Base-by-base conservation (phyloP, 2,113 vertebrate species). In the Dissostichus mawsoni region DNA sequence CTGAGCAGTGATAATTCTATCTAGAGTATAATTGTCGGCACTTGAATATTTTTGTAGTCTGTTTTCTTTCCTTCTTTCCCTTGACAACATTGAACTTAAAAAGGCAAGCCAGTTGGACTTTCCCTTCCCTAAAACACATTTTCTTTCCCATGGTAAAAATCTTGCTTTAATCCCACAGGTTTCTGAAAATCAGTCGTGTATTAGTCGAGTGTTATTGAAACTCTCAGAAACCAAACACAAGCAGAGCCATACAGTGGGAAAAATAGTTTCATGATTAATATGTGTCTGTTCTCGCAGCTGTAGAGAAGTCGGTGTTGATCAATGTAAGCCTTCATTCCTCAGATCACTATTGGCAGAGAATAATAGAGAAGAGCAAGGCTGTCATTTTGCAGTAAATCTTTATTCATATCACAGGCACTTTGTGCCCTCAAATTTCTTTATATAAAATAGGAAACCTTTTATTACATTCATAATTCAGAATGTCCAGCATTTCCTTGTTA, bases 401-500 rank as follows among this genome's bases (percentile, higher is more conserved):
- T 91, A 91, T 89, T 91, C 45, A 76, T 36, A 59, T 74, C 51
- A 79, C 23, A 69, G 72, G 72, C 77, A 83, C 73, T 72, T 85
- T 72, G 75, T 84, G 73, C 83, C 77, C 44, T 86, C 16, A 63
- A 44, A 58, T 50, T 5, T 78, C 14, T 80, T 74, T 51, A 80
- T 77, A 69, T 84, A 74, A 69, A 77, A 72, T 68, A 75, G 84
- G 29, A 71, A 80, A 90, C 29, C 74, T 81, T 80, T 82, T 41
- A 76, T 80, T 91, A 80, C 74, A 90, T 89, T 90, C 81, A 91
- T 66, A 45, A 11, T 11, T 81, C 73, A 87, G 33, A 94, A 95
- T 94, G 92, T 85, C 93, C 94, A 92, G 93, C 94, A 94, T 94
- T 94, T 90, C 66, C 55, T 76, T 53, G 17, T 81, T 82, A 64